Percentiles rank a stretch among this genome's conserved stretches.
Evolutionary conservation across 2,888 invertebrate genomes (phyloP).

Genomic region (Furcula furcula): DNA sequence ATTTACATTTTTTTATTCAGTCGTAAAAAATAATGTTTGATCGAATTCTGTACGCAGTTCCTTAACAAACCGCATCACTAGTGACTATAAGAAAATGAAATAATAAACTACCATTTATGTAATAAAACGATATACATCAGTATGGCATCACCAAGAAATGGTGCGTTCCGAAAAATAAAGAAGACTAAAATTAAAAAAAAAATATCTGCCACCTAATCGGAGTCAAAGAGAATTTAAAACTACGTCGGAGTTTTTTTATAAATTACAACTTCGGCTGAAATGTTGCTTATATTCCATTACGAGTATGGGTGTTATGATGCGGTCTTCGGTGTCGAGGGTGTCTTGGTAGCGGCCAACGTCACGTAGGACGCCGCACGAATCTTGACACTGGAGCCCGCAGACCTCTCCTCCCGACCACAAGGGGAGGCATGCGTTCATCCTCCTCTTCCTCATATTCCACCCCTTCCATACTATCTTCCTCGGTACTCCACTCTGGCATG

Average conservation of each 20-base stretch:
- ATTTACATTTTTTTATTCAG: conserved; percentile 52
- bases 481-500: conserved; percentile 66
- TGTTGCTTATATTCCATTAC: conserved; percentile 30
- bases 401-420: conserved; percentile 65
- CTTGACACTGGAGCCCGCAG: conserved; percentile 53
- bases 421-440: conserved; percentile 67
- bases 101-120: not conserved
- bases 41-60: conserved; percentile 23
- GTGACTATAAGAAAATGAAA: not conserved
- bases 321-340: conserved; percentile 59
- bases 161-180: no score
- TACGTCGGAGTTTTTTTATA: not conserved
- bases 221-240: no score
- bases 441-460: conserved; percentile 64
- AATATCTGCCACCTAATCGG: no score
- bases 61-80: conserved; percentile 9
- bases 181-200: no score
- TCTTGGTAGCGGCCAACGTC: conserved; percentile 65
- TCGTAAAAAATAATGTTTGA: conserved; percentile 43
- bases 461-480: conserved; percentile 63
- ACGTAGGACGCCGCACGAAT: conserved; percentile 69
- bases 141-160: conserved; percentile 1
- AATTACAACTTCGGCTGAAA: not conserved
- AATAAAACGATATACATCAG: conserved; percentile 4
- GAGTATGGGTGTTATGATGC: conserved; percentile 45